phyloP scores from a whole-genome alignment of 2,888 invertebrate species.

The Euphydryas editha region DNA sequence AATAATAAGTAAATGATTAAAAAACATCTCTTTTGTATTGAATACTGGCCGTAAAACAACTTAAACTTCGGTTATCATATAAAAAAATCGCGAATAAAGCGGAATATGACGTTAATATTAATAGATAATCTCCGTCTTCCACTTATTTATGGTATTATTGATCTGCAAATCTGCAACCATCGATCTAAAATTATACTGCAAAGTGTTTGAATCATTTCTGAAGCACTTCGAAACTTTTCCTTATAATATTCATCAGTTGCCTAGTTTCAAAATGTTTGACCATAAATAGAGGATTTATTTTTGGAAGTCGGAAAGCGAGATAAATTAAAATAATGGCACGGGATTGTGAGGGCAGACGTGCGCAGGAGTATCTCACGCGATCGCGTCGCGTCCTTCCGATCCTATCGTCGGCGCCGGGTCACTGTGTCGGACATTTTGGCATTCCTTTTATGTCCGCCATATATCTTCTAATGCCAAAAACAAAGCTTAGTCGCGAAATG shows the following conservation, averaged over 20 bases:
- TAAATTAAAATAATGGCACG: conserved; percentile 53
- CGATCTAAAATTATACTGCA: neutral
- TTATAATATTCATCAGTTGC: conserved; percentile 31
- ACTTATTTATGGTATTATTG: too few relatives aligned
- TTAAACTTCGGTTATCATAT: too few relatives aligned
- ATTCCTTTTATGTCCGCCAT: conserved; percentile 43
- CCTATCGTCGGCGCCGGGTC: conserved; percentile 58
- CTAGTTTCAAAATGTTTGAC: conserved; percentile 20
- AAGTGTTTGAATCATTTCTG: neutral
- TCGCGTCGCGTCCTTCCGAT: conserved; percentile 54
- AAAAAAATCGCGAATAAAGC: too few relatives aligned
- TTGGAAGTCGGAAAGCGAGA: conserved; percentile 41
- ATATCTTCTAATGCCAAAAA: conserved; percentile 30
- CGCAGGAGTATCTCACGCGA: conserved; percentile 71
- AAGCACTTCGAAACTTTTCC: neutral
- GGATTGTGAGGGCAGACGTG: conserved; percentile 63
- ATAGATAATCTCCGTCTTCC: too few relatives aligned
- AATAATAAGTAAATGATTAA: too few relatives aligned
- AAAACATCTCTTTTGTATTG: too few relatives aligned
- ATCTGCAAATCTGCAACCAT: neutral
- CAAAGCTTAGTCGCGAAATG: conserved; percentile 27
- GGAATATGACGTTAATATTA: too few relatives aligned
- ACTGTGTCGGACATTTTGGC: conserved; percentile 69
- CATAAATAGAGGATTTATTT: conserved; percentile 22
- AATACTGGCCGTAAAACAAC: too few relatives aligned